A percentile compares a stretch with the other conserved stretches of the same genome.
Evolutionary conservation across 2,888 invertebrate species (phyloP).

Genomic region (Ichneumoninae sp.): DNA sequence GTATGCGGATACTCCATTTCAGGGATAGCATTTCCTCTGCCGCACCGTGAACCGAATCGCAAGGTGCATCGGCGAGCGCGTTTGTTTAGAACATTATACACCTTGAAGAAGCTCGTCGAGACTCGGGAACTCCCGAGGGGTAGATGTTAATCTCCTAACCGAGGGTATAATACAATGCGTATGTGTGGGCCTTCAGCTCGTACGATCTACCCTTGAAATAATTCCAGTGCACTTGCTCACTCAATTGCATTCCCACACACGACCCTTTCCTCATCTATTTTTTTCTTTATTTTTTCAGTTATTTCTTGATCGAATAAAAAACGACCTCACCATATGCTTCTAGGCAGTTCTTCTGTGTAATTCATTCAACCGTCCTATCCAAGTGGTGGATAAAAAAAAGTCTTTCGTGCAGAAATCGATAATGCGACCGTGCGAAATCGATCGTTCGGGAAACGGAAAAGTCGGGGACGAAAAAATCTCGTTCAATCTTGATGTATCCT

Average conservation of each 20-base stretch:
- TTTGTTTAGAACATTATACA: constrained; percentile 22
- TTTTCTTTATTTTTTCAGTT: not conserved
- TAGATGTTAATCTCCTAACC: constrained; percentile 59
- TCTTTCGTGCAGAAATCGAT: not conserved
- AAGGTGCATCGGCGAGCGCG: constrained; percentile 60
- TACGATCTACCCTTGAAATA: constrained; percentile 32
- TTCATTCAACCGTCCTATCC: not conserved
- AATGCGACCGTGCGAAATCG: not conserved
- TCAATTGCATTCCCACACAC: constrained; percentile 50
- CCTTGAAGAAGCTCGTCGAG: constrained; percentile 8
- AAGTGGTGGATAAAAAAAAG: not conserved
- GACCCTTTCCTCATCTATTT: not conserved
- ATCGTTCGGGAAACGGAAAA: not conserved
- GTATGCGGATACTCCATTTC: constrained; percentile 52
- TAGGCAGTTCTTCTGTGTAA: not conserved
- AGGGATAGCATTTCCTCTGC: constrained; percentile 11
- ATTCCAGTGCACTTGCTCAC: constrained; percentile 37
- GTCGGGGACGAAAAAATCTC: not conserved
- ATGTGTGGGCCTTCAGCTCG: not conserved
- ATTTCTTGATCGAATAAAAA: constrained; percentile 9
- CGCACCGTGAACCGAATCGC: not conserved
- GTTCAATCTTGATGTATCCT: not conserved
- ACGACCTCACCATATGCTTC: not conserved
- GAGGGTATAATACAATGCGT: constrained; percentile 46
- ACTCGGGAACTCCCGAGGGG: constrained; percentile 56